Conservation (phyloP, 1,140 invertebrate genomes). For the Penaeus japonicus region DNA sequence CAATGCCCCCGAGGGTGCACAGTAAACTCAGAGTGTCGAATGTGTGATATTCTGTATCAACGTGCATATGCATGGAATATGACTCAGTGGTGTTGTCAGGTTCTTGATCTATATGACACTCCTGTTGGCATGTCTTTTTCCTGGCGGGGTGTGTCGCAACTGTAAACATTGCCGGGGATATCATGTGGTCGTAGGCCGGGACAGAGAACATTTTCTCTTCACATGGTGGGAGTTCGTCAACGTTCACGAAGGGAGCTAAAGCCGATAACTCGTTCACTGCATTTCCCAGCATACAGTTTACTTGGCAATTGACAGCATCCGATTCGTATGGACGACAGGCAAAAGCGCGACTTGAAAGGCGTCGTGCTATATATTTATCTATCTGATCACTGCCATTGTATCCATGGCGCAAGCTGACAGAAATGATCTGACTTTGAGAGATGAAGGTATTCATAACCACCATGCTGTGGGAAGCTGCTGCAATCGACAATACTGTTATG, state of each 20-base stretch:
- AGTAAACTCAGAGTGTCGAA: background rate
- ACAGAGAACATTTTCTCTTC: background rate
- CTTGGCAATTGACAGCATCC: background rate
- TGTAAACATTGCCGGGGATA: background rate
- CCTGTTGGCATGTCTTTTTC: background rate
- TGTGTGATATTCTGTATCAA: background rate
- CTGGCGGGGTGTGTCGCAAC: background rate
- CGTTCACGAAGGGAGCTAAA: background rate
- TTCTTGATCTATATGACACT: background rate
- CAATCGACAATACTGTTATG: too few relatives aligned
- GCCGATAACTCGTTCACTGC: background rate
- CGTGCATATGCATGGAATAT: background rate
- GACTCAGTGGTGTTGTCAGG: background rate
- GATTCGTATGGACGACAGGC: background rate
- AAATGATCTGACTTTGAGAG: too few relatives aligned
- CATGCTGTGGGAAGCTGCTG: too few relatives aligned
- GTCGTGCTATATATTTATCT: background rate
- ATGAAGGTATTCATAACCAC: too few relatives aligned
- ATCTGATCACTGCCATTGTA: too few relatives aligned
- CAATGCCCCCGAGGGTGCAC: background rate
- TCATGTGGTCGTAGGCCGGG: background rate
- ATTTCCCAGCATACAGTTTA: background rate
- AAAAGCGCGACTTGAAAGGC: background rate
- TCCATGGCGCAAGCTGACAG: background rate
- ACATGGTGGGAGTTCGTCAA: background rate